These are phyloP conservation scores for Lepus timidus DNA, from an alignment of 2,113 vertebrate genomes.

Conservation along the genomic window DNA sequence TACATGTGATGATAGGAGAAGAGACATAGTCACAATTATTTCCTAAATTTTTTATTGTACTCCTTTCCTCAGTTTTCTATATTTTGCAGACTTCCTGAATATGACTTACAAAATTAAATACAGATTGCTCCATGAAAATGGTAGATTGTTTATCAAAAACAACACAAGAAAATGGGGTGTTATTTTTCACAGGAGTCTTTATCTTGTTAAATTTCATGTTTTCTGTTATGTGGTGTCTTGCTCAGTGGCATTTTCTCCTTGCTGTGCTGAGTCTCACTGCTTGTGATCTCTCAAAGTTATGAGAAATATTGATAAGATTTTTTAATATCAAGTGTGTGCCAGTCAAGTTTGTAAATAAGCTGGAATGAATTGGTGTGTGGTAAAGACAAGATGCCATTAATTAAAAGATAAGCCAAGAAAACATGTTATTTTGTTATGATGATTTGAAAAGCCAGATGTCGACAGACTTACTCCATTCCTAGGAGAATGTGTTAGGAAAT, in stretches of 20 bases:
- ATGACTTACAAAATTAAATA: conserved; percentile 46
- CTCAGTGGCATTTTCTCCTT: conserved; percentile 42
- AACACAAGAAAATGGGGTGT: not conserved
- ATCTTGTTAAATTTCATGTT: conserved; percentile 20
- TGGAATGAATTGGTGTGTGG: conserved; percentile 64
- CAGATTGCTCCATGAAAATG: not conserved
- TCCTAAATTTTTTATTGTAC: not conserved
- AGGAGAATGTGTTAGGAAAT: conserved; percentile 61
- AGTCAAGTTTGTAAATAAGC: conserved; percentile 55
- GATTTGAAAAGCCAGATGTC: conserved; percentile 75
- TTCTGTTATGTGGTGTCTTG: not conserved
- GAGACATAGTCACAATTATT: not conserved
- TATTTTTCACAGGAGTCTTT: conserved; percentile 13
- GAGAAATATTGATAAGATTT: conserved; percentile 54
- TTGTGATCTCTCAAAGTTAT: conserved; percentile 14
- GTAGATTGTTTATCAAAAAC: not conserved
- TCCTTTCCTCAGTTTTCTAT: not conserved
- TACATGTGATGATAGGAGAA: not conserved
- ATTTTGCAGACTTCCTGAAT: conserved; percentile 29
- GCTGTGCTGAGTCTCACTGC: not conserved
- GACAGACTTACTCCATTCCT: conserved; percentile 43
- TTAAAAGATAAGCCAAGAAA: conserved; percentile 77
- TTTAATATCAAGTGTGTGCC: conserved; percentile 60
- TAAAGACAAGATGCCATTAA: conserved; percentile 63
- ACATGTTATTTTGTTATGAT: conserved; percentile 61